These are phyloP conservation scores for Drosophila bocqueti DNA, from an alignment of 1,140 invertebrate species.

Conservation along the genomic window DNA sequence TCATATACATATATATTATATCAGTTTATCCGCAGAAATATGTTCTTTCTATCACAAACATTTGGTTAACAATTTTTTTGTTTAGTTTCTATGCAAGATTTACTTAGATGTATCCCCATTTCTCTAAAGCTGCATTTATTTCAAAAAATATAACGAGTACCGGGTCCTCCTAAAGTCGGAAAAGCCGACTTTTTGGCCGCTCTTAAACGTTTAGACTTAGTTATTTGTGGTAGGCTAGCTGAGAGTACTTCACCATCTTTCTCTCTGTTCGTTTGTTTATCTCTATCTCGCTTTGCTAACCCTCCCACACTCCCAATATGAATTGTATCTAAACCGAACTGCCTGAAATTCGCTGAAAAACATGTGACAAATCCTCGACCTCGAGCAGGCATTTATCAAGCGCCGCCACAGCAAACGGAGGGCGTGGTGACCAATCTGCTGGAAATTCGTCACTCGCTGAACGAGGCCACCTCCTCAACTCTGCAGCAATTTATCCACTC, in stretches of 20 bases:
- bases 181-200: background rate
- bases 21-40: background rate
- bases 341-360: slow-evolving; percentile 9
- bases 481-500: slow-evolving; percentile 78
- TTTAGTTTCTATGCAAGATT: background rate
- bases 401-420: slow-evolving; percentile 63
- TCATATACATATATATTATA: too few species aligned
- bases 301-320: background rate
- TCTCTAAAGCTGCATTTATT: too few species aligned
- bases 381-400: slow-evolving; percentile 72
- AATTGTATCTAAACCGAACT: slow-evolving; percentile 26
- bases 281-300: slow-evolving; percentile 52
- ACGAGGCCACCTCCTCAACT: slow-evolving; percentile 76
- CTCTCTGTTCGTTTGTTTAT: slow-evolving; percentile 45
- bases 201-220: slow-evolving; percentile 12
- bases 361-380: background rate
- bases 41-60: background rate
- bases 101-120: background rate
- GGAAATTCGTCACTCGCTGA: slow-evolving; percentile 77
- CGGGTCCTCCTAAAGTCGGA: background rate
- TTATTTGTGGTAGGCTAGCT: slow-evolving; percentile 41
- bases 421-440: slow-evolving; percentile 76
- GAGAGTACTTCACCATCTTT: slow-evolving; percentile 30
- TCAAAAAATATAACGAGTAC: slow-evolving; percentile 7
- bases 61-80: background rate